Evolutionary conservation across 2,797 vertebrate species (phyloP).

Genomic region (Enteromius trimaculatus): DNA sequence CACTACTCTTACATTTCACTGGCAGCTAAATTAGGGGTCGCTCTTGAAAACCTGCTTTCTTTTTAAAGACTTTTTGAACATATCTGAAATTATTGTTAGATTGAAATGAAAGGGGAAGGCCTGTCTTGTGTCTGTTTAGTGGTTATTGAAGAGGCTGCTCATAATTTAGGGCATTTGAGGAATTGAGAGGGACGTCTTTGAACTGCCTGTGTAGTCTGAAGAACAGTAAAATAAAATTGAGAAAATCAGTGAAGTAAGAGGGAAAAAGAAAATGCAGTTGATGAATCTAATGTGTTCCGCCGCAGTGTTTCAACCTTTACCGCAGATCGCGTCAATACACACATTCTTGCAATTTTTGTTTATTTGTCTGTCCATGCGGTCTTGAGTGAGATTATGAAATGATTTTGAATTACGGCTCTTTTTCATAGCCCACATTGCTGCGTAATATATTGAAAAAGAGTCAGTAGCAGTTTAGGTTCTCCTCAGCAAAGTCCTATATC

Average conservation of each 20-base stretch:
- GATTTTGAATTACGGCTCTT: neutral
- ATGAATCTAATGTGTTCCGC: conserved; percentile 25
- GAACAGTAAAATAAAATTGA: conserved; percentile 40
- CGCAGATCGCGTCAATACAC: neutral
- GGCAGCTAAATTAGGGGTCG: conserved; percentile 44
- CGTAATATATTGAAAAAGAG: conserved; percentile 23
- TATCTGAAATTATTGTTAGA: conserved; percentile 39
- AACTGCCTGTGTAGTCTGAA: conserved; percentile 44
- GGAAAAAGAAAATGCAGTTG: neutral
- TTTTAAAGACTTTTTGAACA: conserved; percentile 16
- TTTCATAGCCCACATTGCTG: conserved; percentile 18
- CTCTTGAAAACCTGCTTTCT: conserved; percentile 15
- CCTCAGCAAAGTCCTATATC: conserved; percentile 5
- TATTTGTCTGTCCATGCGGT: conserved; percentile 11
- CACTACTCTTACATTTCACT: conserved; percentile 16
- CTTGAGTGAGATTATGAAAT: conserved; percentile 7
- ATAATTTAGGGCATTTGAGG: conserved; percentile 14
- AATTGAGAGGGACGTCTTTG: conserved; percentile 36
- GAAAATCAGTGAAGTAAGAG: conserved; percentile 43
- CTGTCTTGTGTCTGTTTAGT: conserved; percentile 29
- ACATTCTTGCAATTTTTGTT: conserved; percentile 18
- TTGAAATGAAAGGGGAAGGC: conserved; percentile 37
- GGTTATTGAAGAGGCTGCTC: conserved; percentile 24
- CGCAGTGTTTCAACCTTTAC: neutral
- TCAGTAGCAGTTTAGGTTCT: conserved; percentile 48